A percentile compares a stretch with the other conserved stretches of the same genome.
These are phyloP conservation scores for Cyclophora punctaria DNA, from an alignment of 2,888 invertebrate genomes.

Conservation along the genomic window DNA sequence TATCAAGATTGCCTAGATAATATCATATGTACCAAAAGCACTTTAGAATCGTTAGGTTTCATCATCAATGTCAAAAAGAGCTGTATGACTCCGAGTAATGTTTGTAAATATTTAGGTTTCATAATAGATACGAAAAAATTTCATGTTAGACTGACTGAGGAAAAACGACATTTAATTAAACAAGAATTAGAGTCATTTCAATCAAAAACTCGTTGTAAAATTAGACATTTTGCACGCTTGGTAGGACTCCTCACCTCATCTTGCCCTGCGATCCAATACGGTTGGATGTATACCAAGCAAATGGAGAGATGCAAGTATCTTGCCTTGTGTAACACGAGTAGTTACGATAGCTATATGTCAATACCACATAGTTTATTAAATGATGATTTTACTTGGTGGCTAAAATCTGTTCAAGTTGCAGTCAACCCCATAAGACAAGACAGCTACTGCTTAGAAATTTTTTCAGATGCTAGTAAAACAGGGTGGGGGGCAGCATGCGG, in stretches of 20 bases:
- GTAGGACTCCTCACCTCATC: slow-evolving; percentile 19
- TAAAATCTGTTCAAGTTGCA: not conserved
- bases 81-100: not conserved
- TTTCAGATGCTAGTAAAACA: slow-evolving; percentile 5
- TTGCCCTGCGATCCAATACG: slow-evolving; percentile 29
- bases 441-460: not conserved
- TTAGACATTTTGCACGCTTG: slow-evolving; percentile 16
- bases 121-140: not conserved
- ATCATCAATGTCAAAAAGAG: slow-evolving; percentile 2
- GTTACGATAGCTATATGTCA: not conserved
- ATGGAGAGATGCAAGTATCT: slow-evolving; percentile 19
- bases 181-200: slow-evolving; percentile 3
- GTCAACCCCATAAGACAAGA: not conserved
- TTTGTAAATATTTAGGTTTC: not conserved
- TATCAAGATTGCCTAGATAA: not conserved
- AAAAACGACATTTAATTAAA: slow-evolving; percentile 8
- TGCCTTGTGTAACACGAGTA: not conserved
- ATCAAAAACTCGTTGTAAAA: slow-evolving; percentile 11
- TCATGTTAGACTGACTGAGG: not conserved
- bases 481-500: slow-evolving; percentile 4
- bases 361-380: not conserved
- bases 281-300: slow-evolving; percentile 25
- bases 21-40: not conserved
- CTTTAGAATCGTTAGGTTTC: slow-evolving; percentile 1
- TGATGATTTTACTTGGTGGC: slow-evolving; percentile 6